Evolutionary conservation across 1,140 invertebrate genomes (phyloP).

Genomic region (Bombus affinis): DNA sequence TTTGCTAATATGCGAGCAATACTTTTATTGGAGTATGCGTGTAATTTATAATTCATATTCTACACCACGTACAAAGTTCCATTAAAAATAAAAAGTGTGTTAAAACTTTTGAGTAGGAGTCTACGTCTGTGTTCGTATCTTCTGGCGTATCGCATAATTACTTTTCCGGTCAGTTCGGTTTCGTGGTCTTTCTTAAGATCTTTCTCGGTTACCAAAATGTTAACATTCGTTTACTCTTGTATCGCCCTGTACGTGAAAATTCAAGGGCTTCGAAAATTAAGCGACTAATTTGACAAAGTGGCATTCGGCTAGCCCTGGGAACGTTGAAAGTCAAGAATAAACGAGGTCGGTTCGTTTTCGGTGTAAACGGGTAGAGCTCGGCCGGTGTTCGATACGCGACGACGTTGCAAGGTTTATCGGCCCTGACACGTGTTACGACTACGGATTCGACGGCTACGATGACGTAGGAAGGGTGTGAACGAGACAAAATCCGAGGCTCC

Average conservation of each 20-base stretch:
- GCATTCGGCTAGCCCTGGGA: not conserved
- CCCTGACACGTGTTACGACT: slow-evolving; percentile 45
- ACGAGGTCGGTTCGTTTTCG: not conserved
- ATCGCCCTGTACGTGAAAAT: not conserved
- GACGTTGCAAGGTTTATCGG: slow-evolving; percentile 43
- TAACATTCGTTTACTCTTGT: not conserved
- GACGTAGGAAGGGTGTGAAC: slow-evolving; percentile 35
- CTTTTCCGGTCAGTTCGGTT: no score
- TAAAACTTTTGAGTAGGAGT: no score
- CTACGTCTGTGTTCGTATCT: no score
- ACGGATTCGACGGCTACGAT: slow-evolving; percentile 11
- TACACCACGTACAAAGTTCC: no score
- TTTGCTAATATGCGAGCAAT: no score
- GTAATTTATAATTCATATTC: no score
- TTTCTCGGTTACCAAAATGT: no score
- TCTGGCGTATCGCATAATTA: no score
- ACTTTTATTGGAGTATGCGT: no score
- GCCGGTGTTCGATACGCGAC: slow-evolving; percentile 7
- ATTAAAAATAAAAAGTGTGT: no score
- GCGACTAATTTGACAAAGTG: not conserved
- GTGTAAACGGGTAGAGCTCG: not conserved
- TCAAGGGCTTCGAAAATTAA: not conserved
- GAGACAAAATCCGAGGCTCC: slow-evolving; percentile 39
- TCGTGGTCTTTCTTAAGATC: no score
- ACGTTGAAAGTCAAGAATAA: slow-evolving; percentile 43